Evolutionary conservation across 2,888 invertebrate genomes (phyloP).

Genomic region (Platycheirus albimanus): DNA sequence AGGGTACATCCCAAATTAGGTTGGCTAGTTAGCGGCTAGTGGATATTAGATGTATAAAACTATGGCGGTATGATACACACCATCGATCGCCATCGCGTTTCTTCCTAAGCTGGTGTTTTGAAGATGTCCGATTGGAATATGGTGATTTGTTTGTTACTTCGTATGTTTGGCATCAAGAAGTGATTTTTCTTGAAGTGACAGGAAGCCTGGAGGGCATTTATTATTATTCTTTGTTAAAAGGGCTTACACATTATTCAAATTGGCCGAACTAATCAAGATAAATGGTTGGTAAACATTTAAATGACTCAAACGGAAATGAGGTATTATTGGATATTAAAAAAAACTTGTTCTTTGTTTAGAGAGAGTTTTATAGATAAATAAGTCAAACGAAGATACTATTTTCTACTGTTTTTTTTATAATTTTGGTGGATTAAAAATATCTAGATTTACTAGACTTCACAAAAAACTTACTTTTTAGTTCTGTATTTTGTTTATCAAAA

Average conservation of each 20-base stretch:
- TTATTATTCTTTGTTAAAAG: constrained; percentile 48
- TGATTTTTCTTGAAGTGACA: constrained; percentile 49
- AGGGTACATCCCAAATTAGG: constrained; percentile 57
- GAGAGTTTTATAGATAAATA: too few species aligned
- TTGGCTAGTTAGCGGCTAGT: constrained; percentile 57
- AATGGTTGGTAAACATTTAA: constrained; percentile 34
- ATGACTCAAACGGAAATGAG: constrained; percentile 29
- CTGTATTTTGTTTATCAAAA: too few species aligned
- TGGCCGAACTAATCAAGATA: constrained; percentile 48
- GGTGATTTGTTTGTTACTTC: constrained; percentile 54
- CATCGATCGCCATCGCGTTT: neutral
- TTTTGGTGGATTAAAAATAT: too few species aligned
- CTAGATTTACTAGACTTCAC: too few species aligned
- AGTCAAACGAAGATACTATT: too few species aligned
- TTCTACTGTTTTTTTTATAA: too few species aligned
- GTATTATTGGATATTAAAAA: too few species aligned
- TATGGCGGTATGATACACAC: constrained; percentile 12
- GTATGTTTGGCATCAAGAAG: constrained; percentile 54
- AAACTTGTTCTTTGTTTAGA: too few species aligned
- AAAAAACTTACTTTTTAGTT: too few species aligned
- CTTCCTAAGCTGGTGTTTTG: constrained; percentile 1
- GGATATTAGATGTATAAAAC: constrained; percentile 16
- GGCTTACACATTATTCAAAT: constrained; percentile 55
- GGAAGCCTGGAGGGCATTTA: constrained; percentile 58
- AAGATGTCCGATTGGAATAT: constrained; percentile 24